Evolutionary conservation across 2,113 vertebrate species (phyloP).

Genomic region (Illadopsis cleaveri): DNA sequence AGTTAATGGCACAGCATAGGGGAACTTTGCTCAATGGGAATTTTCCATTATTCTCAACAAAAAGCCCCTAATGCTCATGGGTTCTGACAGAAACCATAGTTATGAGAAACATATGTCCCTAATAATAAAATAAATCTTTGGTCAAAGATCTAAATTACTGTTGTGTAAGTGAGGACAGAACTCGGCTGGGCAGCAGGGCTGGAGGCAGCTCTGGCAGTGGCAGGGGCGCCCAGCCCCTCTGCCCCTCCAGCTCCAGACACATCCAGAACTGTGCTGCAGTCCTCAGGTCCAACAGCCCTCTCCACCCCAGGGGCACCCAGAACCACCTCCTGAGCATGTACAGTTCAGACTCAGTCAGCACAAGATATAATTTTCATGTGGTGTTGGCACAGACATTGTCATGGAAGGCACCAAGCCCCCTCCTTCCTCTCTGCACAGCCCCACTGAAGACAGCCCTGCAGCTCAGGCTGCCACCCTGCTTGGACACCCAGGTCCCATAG

Average conservation of each 20-base stretch:
- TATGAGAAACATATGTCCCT: slow-evolving; percentile 30
- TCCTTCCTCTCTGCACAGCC: not conserved
- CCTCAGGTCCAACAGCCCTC: not conserved
- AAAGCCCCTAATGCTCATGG: not conserved
- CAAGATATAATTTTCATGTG: not conserved
- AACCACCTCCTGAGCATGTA: not conserved
- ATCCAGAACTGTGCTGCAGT: rapidly evolving
- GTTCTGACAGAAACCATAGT: not conserved
- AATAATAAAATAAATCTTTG: not conserved
- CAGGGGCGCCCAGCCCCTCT: not conserved
- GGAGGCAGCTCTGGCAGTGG: not conserved
- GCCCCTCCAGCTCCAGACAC: not conserved
- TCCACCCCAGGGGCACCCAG: not conserved
- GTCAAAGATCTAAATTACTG: not conserved
- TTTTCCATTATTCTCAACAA: slow-evolving; percentile 39
- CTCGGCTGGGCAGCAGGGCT: not conserved
- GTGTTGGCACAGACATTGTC: not conserved
- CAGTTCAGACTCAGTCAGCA: not conserved
- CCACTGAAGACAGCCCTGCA: not conserved
- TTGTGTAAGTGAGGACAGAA: slow-evolving; percentile 20
- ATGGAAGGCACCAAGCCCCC: not conserved
- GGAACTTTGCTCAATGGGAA: slow-evolving; percentile 6
- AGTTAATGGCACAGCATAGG: not conserved
- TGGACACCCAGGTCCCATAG: not conserved
- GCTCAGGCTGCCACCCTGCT: not conserved